These are phyloP conservation scores for Archivesica marissinica DNA, from an alignment of 1,140 invertebrate species.

Conservation along the genomic window DNA sequence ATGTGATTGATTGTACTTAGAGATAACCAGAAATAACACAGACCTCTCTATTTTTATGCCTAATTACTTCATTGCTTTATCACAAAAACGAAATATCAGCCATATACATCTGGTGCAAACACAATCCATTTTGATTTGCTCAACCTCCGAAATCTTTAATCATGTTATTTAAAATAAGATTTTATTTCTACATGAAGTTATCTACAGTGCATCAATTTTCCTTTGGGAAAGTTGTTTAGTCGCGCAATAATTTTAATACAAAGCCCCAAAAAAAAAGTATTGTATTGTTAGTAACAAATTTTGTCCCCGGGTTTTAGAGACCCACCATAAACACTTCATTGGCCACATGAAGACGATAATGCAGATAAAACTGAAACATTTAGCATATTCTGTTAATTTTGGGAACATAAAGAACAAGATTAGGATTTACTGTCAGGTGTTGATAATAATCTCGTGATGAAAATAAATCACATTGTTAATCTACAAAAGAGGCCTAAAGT, in stretches of 20 bases:
- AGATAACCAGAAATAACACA: conserved; percentile 26
- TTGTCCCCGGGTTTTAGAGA: too few species aligned
- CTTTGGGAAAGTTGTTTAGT: not conserved
- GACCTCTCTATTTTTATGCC: not conserved
- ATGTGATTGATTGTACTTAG: too few species aligned
- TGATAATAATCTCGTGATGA: too few species aligned
- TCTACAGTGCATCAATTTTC: conserved; percentile 11
- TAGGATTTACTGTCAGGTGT: too few species aligned
- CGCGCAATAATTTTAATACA: not conserved
- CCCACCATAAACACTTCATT: not conserved
- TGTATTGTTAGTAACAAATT: too few species aligned
- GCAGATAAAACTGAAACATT: too few species aligned
- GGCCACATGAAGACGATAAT: too few species aligned
- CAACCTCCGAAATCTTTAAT: not conserved
- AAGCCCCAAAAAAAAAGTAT: not conserved
- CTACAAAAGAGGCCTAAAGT: too few species aligned
- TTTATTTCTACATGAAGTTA: conserved; percentile 7
- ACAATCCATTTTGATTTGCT: conserved; percentile 7
- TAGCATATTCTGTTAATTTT: too few species aligned
- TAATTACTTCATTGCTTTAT: not conserved
- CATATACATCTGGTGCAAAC: conserved; percentile 6
- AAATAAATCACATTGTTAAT: too few species aligned
- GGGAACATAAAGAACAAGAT: too few species aligned
- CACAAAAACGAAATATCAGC: conserved; percentile 11
- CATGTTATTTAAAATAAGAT: not conserved